Evolutionary conservation across 2,797 vertebrate species (phyloP).

Genomic region (Steatocranus sp.): DNA sequence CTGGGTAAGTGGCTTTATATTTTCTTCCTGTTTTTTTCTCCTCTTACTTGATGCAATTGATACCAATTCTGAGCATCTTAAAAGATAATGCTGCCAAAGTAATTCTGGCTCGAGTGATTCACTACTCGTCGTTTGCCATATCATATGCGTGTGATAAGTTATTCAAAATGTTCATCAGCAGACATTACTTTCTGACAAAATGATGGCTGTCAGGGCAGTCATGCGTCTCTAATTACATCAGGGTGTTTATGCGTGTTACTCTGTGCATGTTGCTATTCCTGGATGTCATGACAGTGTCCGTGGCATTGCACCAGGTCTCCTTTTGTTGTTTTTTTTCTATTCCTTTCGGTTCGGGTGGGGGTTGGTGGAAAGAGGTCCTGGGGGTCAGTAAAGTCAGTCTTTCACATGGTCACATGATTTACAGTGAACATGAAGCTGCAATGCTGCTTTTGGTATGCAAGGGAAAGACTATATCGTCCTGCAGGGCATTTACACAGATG

Average conservation of each 20-base stretch:
- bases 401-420: constrained; percentile 31
- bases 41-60: background rate
- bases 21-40: too few relatives aligned
- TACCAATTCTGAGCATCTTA: background rate
- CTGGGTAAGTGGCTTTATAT: constrained; percentile 87
- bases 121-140: background rate
- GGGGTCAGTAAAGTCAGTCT: constrained; percentile 31
- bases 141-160: background rate
- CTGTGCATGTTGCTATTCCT: constrained; percentile 62
- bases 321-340: constrained; percentile 29
- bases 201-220: constrained; percentile 34
- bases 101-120: background rate
- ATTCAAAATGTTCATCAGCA: background rate
- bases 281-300: constrained; percentile 48
- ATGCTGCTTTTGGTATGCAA: constrained; percentile 6
- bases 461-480: background rate
- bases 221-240: constrained; percentile 66
- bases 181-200: background rate
- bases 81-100: background rate
- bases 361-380: background rate
- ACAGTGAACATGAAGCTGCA: constrained; percentile 10
- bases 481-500: background rate
- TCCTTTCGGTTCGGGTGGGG: background rate
- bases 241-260: constrained; percentile 50
- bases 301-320: constrained; percentile 46